A percentile compares a stretch with the other conserved stretches of the same genome.
Evolutionary conservation across 30 jellyfish, hydroid and myxozoan genomes (phyloP).

Genomic region (Mastigias papua): DNA sequence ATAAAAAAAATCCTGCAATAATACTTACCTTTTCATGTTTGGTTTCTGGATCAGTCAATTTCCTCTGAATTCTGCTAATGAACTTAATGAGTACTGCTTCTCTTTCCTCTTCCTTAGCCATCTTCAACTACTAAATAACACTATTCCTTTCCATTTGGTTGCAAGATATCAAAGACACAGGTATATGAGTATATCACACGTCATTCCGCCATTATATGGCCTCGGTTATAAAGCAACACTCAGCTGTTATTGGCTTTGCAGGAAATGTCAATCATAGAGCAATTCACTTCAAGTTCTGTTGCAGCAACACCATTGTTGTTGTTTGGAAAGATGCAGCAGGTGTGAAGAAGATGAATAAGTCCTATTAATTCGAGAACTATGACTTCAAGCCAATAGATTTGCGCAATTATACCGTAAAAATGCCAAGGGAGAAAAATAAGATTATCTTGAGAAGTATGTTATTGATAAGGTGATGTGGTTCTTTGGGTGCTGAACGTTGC

Average conservation of each 20-base stretch:
- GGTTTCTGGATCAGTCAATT: conserved; percentile 26
- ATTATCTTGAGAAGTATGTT: background rate
- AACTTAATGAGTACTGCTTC: conserved; percentile 25
- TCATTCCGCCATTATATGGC: background rate
- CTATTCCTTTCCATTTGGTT: background rate
- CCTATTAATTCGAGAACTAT: background rate
- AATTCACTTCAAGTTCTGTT: background rate
- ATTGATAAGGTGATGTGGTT: background rate
- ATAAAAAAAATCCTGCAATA: background rate
- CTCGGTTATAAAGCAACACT: background rate
- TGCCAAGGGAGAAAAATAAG: background rate
- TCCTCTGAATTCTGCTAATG: conserved; percentile 34
- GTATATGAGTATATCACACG: too few relatives aligned
- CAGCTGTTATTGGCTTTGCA: background rate
- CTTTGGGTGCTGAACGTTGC: background rate
- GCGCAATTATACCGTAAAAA: background rate
- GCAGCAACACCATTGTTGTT: background rate
- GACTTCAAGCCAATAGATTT: background rate
- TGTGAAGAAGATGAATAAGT: background rate
- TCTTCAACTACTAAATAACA: background rate
- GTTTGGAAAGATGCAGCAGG: background rate
- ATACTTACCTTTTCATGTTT: conserved; percentile 36
- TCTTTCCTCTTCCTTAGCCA: conserved; percentile 6
- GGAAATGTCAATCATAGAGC: background rate
- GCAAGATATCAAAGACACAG: too few relatives aligned